A percentile compares a stretch with the other conserved stretches of the same genome.
Evolutionary conservation across 2,797 vertebrate species (phyloP).

Genomic region (Brachyalestes nurse): DNA sequence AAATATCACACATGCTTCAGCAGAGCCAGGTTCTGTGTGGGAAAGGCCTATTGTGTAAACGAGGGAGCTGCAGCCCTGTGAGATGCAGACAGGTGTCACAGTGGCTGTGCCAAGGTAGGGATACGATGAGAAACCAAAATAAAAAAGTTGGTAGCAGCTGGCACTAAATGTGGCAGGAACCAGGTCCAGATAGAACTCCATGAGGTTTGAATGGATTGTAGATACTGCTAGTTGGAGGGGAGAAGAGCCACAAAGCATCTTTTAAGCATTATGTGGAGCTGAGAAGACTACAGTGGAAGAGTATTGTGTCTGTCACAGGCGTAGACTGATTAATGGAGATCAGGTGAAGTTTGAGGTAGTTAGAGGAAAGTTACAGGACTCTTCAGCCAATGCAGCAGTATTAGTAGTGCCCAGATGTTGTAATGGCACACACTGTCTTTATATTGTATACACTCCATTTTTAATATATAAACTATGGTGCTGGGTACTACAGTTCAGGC

Average conservation of each 20-base stretch:
- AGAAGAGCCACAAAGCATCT: no score
- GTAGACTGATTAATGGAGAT: background rate
- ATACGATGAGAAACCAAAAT: no score
- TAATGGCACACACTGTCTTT: no score
- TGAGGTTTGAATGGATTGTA: background rate
- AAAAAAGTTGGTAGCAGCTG: no score
- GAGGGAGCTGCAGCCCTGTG: background rate
- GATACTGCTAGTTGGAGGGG: no score
- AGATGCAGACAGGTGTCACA: background rate
- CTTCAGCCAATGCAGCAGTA: no score
- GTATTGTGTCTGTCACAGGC: background rate
- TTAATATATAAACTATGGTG: background rate
- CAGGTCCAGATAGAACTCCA: background rate
- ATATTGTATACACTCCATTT: no score
- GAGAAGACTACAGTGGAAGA: background rate
- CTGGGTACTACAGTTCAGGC: background rate
- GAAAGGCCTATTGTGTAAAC: background rate
- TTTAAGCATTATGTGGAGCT: background rate
- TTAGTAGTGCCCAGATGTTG: no score
- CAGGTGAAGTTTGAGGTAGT: background rate
- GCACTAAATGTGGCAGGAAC: no score
- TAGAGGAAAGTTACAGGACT: background rate
- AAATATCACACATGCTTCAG: background rate
- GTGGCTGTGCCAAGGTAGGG: no score
- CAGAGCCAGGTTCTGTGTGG: background rate